Evolutionary conservation across 2,797 vertebrate genomes (phyloP).

Genomic region (Microctenopoma steveboyesi): DNA sequence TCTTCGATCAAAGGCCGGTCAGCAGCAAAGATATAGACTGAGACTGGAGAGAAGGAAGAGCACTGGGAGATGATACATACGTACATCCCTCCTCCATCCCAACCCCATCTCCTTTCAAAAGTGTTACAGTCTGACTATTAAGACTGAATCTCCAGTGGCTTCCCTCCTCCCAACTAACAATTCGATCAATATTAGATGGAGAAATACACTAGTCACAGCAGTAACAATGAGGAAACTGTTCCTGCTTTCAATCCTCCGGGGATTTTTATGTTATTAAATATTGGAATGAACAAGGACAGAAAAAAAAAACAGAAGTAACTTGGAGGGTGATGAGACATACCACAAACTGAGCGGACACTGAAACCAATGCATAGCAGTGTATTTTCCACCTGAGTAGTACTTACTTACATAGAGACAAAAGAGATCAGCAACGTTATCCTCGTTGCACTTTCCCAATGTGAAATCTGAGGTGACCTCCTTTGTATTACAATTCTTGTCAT

Average conservation of each 20-base stretch:
- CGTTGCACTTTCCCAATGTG: conserved; percentile 55
- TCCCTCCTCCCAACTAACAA: conserved; percentile 61
- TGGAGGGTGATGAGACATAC: conserved; percentile 56
- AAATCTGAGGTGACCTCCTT: conserved; percentile 64
- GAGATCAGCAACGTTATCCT: conserved; percentile 71
- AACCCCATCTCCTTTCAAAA: conserved; percentile 53
- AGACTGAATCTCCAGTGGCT: conserved; percentile 63
- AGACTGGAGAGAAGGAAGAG: conserved; percentile 54
- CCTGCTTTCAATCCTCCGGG: conserved; percentile 49
- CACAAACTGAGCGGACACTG: conserved; percentile 71
- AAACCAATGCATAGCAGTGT: conserved; percentile 82
- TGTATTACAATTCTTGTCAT: conserved; percentile 58
- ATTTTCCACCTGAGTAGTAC: conserved; percentile 86
- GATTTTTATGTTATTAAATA: conserved; percentile 44
- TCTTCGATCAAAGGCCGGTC: conserved; percentile 74
- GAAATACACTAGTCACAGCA: conserved; percentile 61
- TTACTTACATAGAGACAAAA: conserved; percentile 76
- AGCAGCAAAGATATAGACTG: conserved; percentile 60
- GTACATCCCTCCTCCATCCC: conserved; percentile 23
- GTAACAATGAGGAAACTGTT: conserved; percentile 57
- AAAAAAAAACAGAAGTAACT: conserved; percentile 36
- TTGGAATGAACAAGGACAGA: conserved; percentile 62
- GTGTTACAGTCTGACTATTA: conserved; percentile 59
- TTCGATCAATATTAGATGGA: conserved; percentile 70
- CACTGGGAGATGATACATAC: conserved; percentile 47